A percentile compares a stretch with the other conserved stretches of the same genome.
Conservation (phyloP, 1,140 invertebrate genomes). For the Neotoxoptera formosana region DNA sequence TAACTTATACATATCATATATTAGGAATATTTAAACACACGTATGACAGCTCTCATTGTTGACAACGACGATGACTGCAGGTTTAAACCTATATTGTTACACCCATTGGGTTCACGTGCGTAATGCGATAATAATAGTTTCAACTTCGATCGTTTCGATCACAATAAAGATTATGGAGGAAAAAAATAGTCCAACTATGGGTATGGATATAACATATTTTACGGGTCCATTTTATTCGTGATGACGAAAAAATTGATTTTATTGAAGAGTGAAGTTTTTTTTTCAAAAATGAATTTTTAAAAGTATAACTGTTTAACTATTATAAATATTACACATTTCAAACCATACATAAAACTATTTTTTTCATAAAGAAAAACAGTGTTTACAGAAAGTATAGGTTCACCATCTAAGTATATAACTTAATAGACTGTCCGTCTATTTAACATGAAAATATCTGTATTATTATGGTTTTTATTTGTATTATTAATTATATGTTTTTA, state of each 20-base stretch:
- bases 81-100: neutral
- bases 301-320: too few relatives aligned
- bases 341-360: too few relatives aligned
- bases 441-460: neutral
- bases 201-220: neutral
- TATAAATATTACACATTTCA: too few relatives aligned
- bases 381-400: too few relatives aligned
- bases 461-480: neutral
- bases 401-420: neutral
- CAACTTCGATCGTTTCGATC: neutral
- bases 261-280: too few relatives aligned
- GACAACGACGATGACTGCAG: neutral
- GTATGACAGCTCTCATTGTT: neutral
- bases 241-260: too few relatives aligned
- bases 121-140: neutral
- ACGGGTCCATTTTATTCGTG: too few relatives aligned
- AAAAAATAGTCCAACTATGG: neutral
- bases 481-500: neutral
- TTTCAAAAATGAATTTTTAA: neutral
- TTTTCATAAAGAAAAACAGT: too few relatives aligned
- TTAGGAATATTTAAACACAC: constrained; percentile 34
- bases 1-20: neutral
- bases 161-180: neutral
- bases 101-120: too few relatives aligned
- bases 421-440: neutral